Conservation (phyloP, 1,140 invertebrate genomes). For the Lysiphlebus fabarum region DNA sequence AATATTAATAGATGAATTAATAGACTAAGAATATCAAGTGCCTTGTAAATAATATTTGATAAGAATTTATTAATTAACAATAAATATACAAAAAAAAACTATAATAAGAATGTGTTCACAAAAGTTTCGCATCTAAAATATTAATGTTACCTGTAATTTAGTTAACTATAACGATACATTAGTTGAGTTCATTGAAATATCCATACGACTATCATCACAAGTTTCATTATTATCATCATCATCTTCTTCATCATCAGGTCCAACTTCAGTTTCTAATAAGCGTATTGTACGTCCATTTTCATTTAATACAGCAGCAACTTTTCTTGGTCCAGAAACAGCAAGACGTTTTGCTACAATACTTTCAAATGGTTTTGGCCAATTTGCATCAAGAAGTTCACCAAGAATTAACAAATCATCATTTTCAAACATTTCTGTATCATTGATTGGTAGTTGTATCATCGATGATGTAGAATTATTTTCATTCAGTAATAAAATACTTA, state of each 20-base stretch:
- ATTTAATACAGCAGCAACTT: conserved; percentile 83
- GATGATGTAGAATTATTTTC: conserved; percentile 56
- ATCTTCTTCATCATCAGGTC: conserved; percentile 84
- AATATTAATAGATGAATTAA: no score
- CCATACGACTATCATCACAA: conserved; percentile 50
- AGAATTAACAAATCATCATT: conserved; percentile 50
- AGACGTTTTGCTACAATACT: conserved; percentile 70
- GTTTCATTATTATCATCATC: conserved; percentile 58
- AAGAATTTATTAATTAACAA: no score
- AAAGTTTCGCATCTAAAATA: no score
- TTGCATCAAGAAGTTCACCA: conserved; percentile 55
- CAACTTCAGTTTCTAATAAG: conserved; percentile 88
- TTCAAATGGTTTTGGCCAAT: conserved; percentile 63
- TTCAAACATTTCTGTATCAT: conserved; percentile 46
- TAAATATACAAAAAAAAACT: no score
- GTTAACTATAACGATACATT: not conserved
- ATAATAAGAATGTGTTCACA: no score
- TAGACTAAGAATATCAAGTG: no score
- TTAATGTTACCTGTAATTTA: no score
- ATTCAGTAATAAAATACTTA: conserved; percentile 73
- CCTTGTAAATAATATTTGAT: no score
- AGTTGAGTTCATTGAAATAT: conserved; percentile 28
- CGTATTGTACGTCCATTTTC: conserved; percentile 76
- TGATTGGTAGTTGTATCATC: conserved; percentile 67
- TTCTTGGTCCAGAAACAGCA: conserved; percentile 82